These are phyloP conservation scores for Laterallus jamaicensis DNA, from an alignment of 2,113 vertebrate genomes.

Conservation along the genomic window DNA sequence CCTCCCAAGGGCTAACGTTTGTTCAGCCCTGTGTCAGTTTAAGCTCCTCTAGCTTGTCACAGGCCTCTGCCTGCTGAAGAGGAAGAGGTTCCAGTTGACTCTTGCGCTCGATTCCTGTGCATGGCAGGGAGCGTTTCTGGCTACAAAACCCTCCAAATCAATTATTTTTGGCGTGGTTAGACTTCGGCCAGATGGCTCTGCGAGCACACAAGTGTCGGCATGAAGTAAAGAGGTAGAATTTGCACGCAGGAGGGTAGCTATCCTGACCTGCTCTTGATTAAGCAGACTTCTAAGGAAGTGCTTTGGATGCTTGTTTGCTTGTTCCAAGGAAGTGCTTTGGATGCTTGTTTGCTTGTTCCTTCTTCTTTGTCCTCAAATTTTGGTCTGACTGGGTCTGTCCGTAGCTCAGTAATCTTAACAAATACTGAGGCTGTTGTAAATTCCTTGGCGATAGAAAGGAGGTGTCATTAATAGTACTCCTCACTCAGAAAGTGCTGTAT, in stretches of 20 bases:
- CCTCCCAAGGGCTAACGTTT: too few relatives aligned
- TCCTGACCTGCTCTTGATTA: rapidly evolving
- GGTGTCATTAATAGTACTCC: not conserved
- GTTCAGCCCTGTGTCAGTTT: rapidly evolving
- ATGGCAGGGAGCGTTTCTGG: not conserved
- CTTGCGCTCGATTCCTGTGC: not conserved
- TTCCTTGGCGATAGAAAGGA: not conserved
- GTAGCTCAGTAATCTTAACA: not conserved
- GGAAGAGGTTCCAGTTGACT: not conserved
- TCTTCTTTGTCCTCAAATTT: not conserved
- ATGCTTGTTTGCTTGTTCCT: not conserved
- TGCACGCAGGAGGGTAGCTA: too few relatives aligned
- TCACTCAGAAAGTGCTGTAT: not conserved
- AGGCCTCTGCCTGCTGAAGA: rapidly evolving
- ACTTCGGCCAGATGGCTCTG: not conserved
- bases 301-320: not conserved
- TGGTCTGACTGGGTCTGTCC: not conserved
- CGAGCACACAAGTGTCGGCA: not conserved
- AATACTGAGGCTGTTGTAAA: not conserved
- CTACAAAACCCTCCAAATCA: not conserved
- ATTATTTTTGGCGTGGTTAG: not conserved
- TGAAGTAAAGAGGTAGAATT: not conserved
- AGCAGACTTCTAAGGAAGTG: rapidly evolving
- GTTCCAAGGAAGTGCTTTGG: rapidly evolving
- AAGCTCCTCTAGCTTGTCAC: not conserved